Evolutionary conservation across 92 coral and sea anemone species (phyloP), one percentile per base, ranked within the genome.

Genomic region (Paramuricea clavata): DNA sequence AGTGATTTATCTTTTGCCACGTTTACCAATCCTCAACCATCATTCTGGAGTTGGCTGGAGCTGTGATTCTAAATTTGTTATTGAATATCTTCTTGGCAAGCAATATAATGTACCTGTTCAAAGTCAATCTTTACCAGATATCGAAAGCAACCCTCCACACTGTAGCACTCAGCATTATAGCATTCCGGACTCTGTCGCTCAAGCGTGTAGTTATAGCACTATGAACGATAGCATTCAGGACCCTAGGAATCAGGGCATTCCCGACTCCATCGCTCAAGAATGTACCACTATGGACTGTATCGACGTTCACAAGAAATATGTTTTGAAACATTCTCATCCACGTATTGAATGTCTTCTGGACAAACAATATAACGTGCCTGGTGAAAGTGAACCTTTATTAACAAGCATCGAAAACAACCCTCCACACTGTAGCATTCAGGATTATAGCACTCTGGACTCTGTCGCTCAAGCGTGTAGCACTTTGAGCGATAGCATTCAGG

Each of bases 151-250:
- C n/a, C n/a, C n/a, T n/a, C n/a, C n/a, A n/a, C n/a, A n/a, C n/a
- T n/a, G n/a, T 39, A 39, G 44, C 44, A 39, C 44, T 4, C 44
- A 3, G n/a, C n/a, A n/a, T n/a, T n/a, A 17, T 12, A 12, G 34
- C 9, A 64, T 26, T 64, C 21, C 16, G 16, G 16, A n/a, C n/a
- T n/a, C n/a, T n/a, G n/a, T n/a, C n/a, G n/a, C n/a, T n/a, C n/a
- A n/a, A 23, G 34, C 32, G 12, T 17, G 27, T 64, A 67, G 67
- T n/a, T n/a, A n/a, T n/a, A n/a, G n/a, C 11, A 36, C n/a, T n/a
- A 10, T 69, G 41, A 68, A 7, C 52, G 72, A 32, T 83, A 85
- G 10, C 11, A 56, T 43, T 89, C n/a, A n/a, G n/a, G n/a, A n/a
- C n/a, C n/a, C n/a, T n/a, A n/a, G n/a, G n/a, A n/a, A n/a, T n/a